Evolutionary conservation across 2,888 invertebrate genomes (phyloP), one percentile per base, ranked within the genome.

Genomic region (Troilus luridus): DNA sequence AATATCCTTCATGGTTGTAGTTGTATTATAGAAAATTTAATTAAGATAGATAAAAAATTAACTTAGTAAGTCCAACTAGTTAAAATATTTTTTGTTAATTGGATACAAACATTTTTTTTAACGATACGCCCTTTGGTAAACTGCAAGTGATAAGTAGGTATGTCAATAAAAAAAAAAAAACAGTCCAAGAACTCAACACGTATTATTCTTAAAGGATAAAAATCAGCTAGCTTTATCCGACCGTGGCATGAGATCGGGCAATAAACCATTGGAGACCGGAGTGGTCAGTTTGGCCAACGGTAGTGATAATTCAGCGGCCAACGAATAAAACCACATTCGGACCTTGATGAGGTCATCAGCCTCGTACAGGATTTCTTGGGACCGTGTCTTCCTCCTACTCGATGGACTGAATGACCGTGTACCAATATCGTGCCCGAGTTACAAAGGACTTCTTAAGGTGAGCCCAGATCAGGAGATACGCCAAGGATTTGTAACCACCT

Each of bases 341-440:
- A 62, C 62, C 62, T 62, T 62, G 62, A 62, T 62, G 62, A 62
- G 62, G 62, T 62, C 62, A 62, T 62, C 62, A 62, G 62, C 62
- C 62, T 62, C 62, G 8, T 62, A 21, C 8, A 62, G 62, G 62
- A 62, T 62, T 62, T 62, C 62, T 62, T 62, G 8, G 62, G 62
- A 3, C 62, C 19, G 21, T 62, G 62, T 19, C 62, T 19, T 62
- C 62, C 62, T 62, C 62, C 62, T 62, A 62, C 62, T 21, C 62
- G 62, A 8, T 62, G 62, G 62, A 19, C 62, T 62, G 19, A 62
- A 62, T 62, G 62, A 19, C 62, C 21, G 8, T 21, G 62, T 19
- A 62, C 62, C 62, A 62, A 19, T 62, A 62, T 62, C 21, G 62
- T 62, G 62, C 3, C 19, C 19, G 9, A 62, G 62, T 60, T 60